Evolutionary conservation across 37 sponge, comb jelly and placozoan species (phyloP), one percentile per base, ranked within the genome.

Genomic region (Cladorhizidae sp.): DNA sequence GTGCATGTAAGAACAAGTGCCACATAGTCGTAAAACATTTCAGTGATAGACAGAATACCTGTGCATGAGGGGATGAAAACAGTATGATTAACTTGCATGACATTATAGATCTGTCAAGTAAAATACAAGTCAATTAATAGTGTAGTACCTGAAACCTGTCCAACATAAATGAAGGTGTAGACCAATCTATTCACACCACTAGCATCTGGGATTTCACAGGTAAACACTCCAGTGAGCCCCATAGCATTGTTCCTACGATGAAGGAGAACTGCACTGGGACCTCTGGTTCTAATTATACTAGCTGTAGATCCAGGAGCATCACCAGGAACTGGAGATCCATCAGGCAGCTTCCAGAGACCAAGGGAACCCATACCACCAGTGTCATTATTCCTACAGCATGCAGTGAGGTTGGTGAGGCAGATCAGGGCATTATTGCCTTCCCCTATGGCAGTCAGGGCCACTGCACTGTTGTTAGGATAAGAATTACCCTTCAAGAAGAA

Each of bases 401-500:
- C 9, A 5, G 21, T 31, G 20, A 28, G 6, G 39, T 32, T 28
- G 29, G 69, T 67, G 69, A 31, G 36, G 69, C 69, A 67, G 9
- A 38, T 9, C 9, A 67, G 38, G 21, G 69, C 69, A 8, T 32
- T 28, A 29, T 67, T 32, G 5, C 37, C 40, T 67, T 32, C 38
- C 26, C 69, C 69, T 28, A 67, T 67, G 39, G 21, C 69, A 37
- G 3, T 32, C 39, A 67, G 39, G 15, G 40, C 21, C 39, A 67
- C 40, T 8, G 29, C 69, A 67, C 69, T 67, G 69, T 67, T 67
- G 40, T 67, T 67, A 37, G 38, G 69, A 28, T 67, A 67, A 38
- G 29, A 21, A 7, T 3, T 32, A 32, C 69, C 61, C 6, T 12
- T 59, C 61, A 59, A 26, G 61, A 12, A 59, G 61, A 59, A 59